A percentile compares a stretch with the other conserved stretches of the same genome.
Evolutionary conservation across 2,888 invertebrate species (phyloP).

Genomic region (Brenthis daphne): DNA sequence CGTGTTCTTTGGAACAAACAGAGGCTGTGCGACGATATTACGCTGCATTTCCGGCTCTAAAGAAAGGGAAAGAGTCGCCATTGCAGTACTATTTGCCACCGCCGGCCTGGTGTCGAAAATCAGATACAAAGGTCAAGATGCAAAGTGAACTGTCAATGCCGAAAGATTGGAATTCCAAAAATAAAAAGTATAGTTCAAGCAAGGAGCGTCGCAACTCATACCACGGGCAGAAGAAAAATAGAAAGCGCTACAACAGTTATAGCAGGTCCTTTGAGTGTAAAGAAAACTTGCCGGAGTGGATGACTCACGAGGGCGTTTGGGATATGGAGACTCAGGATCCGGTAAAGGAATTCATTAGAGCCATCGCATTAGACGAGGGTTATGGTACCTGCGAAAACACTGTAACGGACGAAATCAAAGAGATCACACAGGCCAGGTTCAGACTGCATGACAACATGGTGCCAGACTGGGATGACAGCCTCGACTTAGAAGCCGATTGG

Average conservation of each 20-base stretch:
- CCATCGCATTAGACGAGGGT: conserved; percentile 75
- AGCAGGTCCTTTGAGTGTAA: conserved; percentile 72
- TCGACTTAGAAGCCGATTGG: conserved; percentile 64
- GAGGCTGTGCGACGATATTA: conserved; percentile 89
- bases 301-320: conserved; percentile 78
- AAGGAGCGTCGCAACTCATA: conserved; percentile 74
- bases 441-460: conserved; percentile 57
- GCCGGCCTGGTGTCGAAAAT: conserved; percentile 73
- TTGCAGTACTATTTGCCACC: conserved; percentile 73
- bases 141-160: conserved; percentile 65
- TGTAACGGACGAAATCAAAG: conserved; percentile 64
- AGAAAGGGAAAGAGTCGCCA: conserved; percentile 74
- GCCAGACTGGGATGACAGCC: conserved; percentile 67
- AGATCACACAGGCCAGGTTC: conserved; percentile 53
- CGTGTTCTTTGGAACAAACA: conserved; percentile 76
- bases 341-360: conserved; percentile 74
- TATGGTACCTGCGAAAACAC: conserved; percentile 80
- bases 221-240: conserved; percentile 66
- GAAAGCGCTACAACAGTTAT: conserved; percentile 69
- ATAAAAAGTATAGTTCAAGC: conserved; percentile 62
- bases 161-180: conserved; percentile 68
- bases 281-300: conserved; percentile 80
- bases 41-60: conserved; percentile 89
- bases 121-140: conserved; percentile 65
- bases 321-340: conserved; percentile 77